Conservation (phyloP, 1,140 invertebrate species). For the Gryon sp. region DNA sequence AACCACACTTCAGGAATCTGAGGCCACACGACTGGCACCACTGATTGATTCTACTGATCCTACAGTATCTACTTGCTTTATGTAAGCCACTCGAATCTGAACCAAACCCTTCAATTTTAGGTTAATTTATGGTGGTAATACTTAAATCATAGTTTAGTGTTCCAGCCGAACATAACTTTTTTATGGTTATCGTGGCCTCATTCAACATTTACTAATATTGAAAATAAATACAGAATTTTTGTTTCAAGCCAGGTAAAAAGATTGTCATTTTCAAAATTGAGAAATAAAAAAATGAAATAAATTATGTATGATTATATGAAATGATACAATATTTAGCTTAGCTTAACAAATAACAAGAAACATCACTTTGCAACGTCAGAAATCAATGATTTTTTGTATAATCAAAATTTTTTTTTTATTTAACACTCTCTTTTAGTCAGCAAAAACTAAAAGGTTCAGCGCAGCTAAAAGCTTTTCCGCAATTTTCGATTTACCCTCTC, state of each 20-base stretch:
- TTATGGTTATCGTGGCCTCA: background rate
- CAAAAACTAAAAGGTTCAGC: constrained; percentile 17
- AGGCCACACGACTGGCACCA: constrained; percentile 19
- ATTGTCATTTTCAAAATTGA: no score
- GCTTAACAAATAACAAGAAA: no score
- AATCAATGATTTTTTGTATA: no score
- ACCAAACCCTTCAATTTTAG: constrained; percentile 33
- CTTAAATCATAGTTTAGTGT: constrained; percentile 5
- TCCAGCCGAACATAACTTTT: background rate
- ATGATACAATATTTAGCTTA: no score
- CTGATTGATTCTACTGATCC: constrained; percentile 48
- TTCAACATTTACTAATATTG: no score
- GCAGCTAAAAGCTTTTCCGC: constrained; percentile 42
- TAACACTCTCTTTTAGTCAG: constrained; percentile 17
- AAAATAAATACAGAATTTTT: no score
- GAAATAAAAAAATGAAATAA: no score
- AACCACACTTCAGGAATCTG: constrained; percentile 48
- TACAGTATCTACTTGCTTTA: constrained; percentile 15
- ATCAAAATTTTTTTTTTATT: constrained; percentile 24
- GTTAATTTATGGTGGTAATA: constrained; percentile 22
- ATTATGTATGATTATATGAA: no score
- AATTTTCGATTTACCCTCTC: constrained; percentile 21
- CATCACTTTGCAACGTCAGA: no score
- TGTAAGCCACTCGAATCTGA: constrained; percentile 42
- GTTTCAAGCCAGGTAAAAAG: no score